Evolutionary conservation across 2,797 vertebrate genomes (phyloP).

Genomic region (Zenarchopterus dispar): DNA sequence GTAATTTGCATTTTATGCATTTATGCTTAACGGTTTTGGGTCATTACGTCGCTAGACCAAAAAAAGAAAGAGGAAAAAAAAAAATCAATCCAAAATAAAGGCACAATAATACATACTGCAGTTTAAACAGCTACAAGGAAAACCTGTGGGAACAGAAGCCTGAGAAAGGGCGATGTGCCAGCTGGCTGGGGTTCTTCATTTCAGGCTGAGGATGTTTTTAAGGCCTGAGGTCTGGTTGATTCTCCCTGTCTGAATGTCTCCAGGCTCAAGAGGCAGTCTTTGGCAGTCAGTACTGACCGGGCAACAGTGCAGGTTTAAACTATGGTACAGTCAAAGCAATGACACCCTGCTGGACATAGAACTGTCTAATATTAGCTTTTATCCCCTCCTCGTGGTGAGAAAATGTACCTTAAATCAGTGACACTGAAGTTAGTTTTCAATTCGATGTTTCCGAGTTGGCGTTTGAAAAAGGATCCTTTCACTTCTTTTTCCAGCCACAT

Average conservation of each 20-base stretch:
- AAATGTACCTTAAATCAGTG: background rate
- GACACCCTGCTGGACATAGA: background rate
- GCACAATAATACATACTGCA: background rate
- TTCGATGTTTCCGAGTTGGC: too few species aligned
- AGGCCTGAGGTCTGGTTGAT: conserved; percentile 74
- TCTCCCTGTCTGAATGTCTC: conserved; percentile 45
- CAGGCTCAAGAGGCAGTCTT: conserved; percentile 55
- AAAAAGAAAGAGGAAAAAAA: background rate
- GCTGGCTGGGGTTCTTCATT: conserved; percentile 72
- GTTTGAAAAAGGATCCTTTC: too few species aligned
- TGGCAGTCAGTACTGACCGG: conserved; percentile 33
- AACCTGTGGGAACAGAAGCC: conserved; percentile 76
- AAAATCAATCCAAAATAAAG: background rate
- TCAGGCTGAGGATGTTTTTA: conserved; percentile 78
- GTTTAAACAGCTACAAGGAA: conserved; percentile 14
- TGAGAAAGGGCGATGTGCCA: conserved; percentile 74
- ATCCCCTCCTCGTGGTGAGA: conserved; percentile 66
- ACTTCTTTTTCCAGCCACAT: too few species aligned
- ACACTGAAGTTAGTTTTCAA: too few species aligned
- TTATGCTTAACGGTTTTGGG: background rate
- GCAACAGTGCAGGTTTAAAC: conserved; percentile 11
- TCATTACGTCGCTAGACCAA: background rate
- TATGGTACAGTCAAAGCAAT: background rate
- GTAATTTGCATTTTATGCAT: too few species aligned
- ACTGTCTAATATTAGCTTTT: conserved; percentile 23